Percentiles rank a stretch among this genome's conserved stretches.
Conservation (phyloP, 2,797 vertebrate genomes). For the Syngnathus rostellatus region DNA sequence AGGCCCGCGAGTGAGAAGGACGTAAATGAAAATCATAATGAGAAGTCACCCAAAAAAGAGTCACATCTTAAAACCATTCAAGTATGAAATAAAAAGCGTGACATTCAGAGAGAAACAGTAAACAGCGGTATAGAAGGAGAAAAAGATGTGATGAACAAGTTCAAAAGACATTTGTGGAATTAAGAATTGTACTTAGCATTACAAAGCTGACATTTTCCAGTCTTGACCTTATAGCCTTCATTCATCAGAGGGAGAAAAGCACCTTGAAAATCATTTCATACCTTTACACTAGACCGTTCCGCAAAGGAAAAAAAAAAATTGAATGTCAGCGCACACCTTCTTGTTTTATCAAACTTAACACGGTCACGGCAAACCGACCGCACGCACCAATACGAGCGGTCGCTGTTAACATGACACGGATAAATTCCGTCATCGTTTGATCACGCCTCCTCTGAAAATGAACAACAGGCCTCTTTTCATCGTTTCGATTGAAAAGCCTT, state of each 20-base stretch:
- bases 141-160: conserved; percentile 47
- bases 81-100: conserved; percentile 22
- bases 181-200: conserved; percentile 31
- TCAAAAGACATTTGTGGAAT: conserved; percentile 37
- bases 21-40: conserved; percentile 15
- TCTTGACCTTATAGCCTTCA: conserved; percentile 35
- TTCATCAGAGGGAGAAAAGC: conserved; percentile 38
- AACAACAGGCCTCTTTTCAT: conserved; percentile 22
- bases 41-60: conserved; percentile 65
- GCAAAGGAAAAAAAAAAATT: background rate
- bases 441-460: conserved; percentile 26
- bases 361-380: conserved; percentile 23
- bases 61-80: conserved; percentile 29
- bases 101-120: conserved; percentile 23
- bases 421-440: conserved; percentile 36
- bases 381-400: conserved; percentile 41
- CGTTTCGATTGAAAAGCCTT: conserved; percentile 12
- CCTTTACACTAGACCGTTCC: conserved; percentile 11
- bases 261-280: conserved; percentile 28
- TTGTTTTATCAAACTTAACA: conserved; percentile 25
- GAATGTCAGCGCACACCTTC: background rate
- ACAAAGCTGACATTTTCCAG: conserved; percentile 51
- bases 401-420: conserved; percentile 44
- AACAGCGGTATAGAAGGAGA: conserved; percentile 32
- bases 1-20: conserved; percentile 49